These are phyloP conservation scores for Trachelus troglodyta DNA, from an alignment of 2,888 invertebrate species.

Conservation along the genomic window DNA sequence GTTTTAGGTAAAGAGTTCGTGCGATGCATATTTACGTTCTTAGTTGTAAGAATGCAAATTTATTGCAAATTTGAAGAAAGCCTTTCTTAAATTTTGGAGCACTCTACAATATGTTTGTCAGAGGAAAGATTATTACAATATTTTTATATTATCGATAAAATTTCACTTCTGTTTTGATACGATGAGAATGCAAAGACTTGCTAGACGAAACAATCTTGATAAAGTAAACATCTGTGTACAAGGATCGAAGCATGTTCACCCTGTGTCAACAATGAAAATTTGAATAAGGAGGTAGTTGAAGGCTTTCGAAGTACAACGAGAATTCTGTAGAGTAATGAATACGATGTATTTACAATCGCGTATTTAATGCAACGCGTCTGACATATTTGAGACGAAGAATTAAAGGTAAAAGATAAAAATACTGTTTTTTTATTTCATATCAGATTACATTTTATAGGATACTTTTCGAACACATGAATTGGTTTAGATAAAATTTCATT, in stretches of 20 bases:
- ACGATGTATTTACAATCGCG: neutral
- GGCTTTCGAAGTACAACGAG: neutral
- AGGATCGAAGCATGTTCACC: neutral
- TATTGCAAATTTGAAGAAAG: neutral
- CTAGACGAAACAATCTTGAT: neutral
- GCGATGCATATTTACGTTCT: neutral
- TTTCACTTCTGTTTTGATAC: neutral
- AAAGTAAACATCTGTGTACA: neutral
- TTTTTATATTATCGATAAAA: neutral
- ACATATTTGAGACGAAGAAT: neutral
- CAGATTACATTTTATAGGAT: too few species aligned
- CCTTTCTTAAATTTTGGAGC: neutral
- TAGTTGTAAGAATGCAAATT: neutral
- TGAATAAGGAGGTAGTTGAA: neutral
- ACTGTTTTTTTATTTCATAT: neutral
- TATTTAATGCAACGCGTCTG: neutral
- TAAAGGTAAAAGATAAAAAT: neutral
- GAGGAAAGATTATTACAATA: neutral
- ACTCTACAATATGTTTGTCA: neutral
- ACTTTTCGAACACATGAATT: neutral
- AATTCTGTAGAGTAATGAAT: neutral
- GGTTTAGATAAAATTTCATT: neutral
- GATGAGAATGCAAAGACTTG: neutral
- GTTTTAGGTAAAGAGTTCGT: neutral
- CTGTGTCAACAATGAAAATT: neutral